A percentile compares a stretch with the other conserved stretches of the same genome.
Evolutionary conservation across 2,113 vertebrate species (phyloP).

Genomic region (Centropus bengalensis): DNA sequence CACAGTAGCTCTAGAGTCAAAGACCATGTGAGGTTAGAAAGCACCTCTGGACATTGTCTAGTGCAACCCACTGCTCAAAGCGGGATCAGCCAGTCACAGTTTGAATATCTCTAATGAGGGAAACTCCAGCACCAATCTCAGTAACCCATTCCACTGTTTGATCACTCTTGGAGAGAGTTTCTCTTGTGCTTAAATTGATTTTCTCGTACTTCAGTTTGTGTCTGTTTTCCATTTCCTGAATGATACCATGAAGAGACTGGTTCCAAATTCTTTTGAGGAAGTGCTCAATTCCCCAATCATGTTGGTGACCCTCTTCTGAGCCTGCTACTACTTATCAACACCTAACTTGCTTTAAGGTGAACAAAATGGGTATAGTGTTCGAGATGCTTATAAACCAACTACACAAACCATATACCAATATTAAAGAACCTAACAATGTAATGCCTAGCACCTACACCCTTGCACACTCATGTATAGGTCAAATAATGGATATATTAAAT

Average conservation of each 20-base stretch:
- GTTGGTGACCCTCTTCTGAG: not conserved
- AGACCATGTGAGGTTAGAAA: not conserved
- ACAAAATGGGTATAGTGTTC: not conserved
- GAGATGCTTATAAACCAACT: not conserved
- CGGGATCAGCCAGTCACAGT: not conserved
- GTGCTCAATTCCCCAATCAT: fast-evolving
- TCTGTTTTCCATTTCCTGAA: not conserved
- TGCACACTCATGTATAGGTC: not conserved
- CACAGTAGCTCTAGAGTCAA: not conserved
- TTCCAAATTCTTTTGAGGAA: not conserved
- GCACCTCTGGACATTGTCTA: not conserved
- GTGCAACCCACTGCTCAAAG: not conserved
- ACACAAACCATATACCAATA: not conserved
- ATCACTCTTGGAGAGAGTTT: not conserved
- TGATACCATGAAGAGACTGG: not conserved
- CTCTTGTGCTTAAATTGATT: not conserved
- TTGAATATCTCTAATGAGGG: not conserved
- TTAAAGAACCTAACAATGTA: not conserved
- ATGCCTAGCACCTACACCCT: not conserved
- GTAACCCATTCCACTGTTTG: not conserved
- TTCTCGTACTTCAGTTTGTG: not conserved
- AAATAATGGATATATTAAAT: not conserved
- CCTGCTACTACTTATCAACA: not conserved
- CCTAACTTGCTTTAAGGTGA: not conserved
- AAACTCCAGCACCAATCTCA: not conserved